Evolutionary conservation across 1,140 invertebrate genomes (phyloP), one percentile per base, ranked within the genome.

Genomic region (Linepithema humile): DNA sequence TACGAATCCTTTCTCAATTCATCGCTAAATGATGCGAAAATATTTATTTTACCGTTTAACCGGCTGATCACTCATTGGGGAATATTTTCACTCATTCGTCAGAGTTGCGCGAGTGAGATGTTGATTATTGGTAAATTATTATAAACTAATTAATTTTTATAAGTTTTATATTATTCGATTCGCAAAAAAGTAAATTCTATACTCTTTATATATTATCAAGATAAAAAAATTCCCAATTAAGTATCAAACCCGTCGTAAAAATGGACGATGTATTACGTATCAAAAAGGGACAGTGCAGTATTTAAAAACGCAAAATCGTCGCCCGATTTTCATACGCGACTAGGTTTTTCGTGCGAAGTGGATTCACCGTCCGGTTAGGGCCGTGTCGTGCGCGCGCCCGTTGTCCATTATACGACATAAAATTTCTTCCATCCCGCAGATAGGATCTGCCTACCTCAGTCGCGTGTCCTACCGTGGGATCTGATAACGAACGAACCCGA

Each of bases 361-460:
- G 74, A 87, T 83, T 84, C 84, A 84, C 85, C 83, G 72, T 64
- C 48, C 29, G 23, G 62, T 35, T 35, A 74, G 45, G 65, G 84
- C 53, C 69, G 83, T 86, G 83, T 91, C 86, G 86, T 90, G 85
- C 87, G 67, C 9, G 64, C 50, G 73, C 87, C 80, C 83, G 78
- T 83, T 90, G 92, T 93, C 92, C 92, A 93, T 93, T 94, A 93
- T 92, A 93, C 90, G 93, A 91, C 92, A 93, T 93, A 92, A 94
- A 93, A 92, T 94, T 94, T 90, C 92, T 94, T 94, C 92, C 90
- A 93, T 93, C 90, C 91, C 55, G 64, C 55, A 82, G 93, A 94
- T 94, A 94, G 88, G 86, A 93, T 94, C 93, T 85, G 77, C 75
- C 59, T n/a, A 85, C 84, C 86, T 85, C 86, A 91, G 91, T 94